These are phyloP conservation scores for Ypsolopha scabrella DNA, from an alignment of 2,888 invertebrate genomes.

Conservation along the genomic window DNA sequence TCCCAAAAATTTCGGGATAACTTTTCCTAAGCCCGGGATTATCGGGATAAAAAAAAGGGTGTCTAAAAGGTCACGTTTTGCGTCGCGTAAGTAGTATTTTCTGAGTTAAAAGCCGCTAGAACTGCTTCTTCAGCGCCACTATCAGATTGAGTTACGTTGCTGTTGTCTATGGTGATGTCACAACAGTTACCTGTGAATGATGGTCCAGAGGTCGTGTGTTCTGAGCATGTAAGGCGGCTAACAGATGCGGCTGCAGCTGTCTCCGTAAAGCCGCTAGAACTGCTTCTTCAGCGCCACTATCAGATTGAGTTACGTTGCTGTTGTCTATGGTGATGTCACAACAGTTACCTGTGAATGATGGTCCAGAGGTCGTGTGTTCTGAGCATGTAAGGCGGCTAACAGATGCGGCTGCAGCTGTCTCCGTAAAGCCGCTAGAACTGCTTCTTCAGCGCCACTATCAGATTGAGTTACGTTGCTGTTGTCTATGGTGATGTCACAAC, in stretches of 20 bases:
- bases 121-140: conserved; percentile 24
- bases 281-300: conserved; percentile 49
- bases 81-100: too few species aligned
- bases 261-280: conserved; percentile 12
- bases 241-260: neutral
- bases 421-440: conserved; percentile 4
- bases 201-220: neutral
- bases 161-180: conserved; percentile 47
- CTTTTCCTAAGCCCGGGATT: too few species aligned
- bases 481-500: conserved; percentile 60
- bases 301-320: neutral
- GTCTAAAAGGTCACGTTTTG: too few species aligned
- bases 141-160: conserved; percentile 9
- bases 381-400: conserved; percentile 68
- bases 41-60: too few species aligned
- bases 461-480: neutral
- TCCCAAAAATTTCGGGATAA: too few species aligned
- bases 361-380: conserved; percentile 19
- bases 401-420: conserved; percentile 49
- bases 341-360: conserved; percentile 61
- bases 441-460: conserved; percentile 49
- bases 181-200: conserved; percentile 63
- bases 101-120: neutral
- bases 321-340: conserved; percentile 49
- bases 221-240: neutral